Evolutionary conservation across 2,888 invertebrate species (phyloP).

Genomic region (Brenthis daphne): DNA sequence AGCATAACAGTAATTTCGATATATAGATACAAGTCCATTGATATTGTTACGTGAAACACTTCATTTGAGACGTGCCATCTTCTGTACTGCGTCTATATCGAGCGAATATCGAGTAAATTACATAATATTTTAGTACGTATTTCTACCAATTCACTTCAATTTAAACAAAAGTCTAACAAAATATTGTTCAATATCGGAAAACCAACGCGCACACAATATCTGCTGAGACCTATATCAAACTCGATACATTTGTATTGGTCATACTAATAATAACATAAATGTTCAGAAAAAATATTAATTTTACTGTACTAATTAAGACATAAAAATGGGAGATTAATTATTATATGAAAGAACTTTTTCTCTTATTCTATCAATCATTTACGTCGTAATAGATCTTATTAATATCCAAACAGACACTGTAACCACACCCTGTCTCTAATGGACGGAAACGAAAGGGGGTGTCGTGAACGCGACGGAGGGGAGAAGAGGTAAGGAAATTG

Average conservation of each 20-base stretch:
- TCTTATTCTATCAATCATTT: background rate
- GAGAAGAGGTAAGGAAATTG: constrained; percentile 47
- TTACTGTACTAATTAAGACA: too few species aligned
- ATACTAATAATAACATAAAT: too few species aligned
- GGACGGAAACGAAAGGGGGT: constrained; percentile 40
- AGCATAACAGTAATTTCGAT: background rate
- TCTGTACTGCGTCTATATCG: background rate
- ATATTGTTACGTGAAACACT: constrained; percentile 17
- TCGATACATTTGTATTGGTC: too few species aligned
- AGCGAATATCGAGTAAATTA: constrained; percentile 12
- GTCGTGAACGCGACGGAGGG: constrained; percentile 8
- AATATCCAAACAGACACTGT: constrained; percentile 12
- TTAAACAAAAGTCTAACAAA: too few species aligned
- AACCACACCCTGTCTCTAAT: constrained; percentile 39
- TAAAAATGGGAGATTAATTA: too few species aligned
- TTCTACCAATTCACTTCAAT: too few species aligned
- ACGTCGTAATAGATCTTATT: constrained; percentile 9
- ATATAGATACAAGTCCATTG: constrained; percentile 14
- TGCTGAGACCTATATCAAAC: too few species aligned
- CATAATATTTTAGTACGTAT: background rate
- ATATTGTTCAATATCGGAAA: too few species aligned
- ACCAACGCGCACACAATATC: too few species aligned
- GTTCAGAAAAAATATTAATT: too few species aligned
- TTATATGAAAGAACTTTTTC: too few species aligned
- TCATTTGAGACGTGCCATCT: background rate